Percentiles rank a stretch among this genome's conserved stretches.
Conservation (phyloP, 2,113 vertebrate species). For the Carassius gibelio region DNA sequence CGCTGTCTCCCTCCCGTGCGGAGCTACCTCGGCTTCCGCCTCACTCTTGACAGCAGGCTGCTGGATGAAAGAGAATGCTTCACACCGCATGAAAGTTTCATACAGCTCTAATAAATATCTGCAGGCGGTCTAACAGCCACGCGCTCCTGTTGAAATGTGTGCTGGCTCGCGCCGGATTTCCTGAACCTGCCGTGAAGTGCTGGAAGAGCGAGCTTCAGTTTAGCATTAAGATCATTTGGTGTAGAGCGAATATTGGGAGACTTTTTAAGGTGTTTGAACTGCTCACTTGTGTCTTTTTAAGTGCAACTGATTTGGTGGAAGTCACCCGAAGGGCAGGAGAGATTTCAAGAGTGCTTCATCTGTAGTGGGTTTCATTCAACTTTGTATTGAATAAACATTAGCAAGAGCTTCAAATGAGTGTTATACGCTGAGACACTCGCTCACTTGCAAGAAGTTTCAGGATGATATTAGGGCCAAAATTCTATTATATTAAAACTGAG, state of each 20-base stretch:
- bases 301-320: neutral
- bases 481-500: neutral
- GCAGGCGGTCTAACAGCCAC: slow-evolving; percentile 47
- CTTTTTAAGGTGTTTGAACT: slow-evolving; percentile 1
- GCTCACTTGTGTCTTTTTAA: neutral
- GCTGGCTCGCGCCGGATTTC: neutral
- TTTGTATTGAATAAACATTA: slow-evolving; percentile 12
- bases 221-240: slow-evolving; percentile 12
- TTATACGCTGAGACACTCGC: neutral
- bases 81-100: slow-evolving; percentile 60
- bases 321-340: neutral
- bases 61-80: slow-evolving; percentile 61
- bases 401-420: neutral
- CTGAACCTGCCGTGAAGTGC: neutral
- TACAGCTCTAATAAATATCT: slow-evolving; percentile 61
- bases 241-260: neutral
- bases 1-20: slow-evolving; percentile 13
- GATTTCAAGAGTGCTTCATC: neutral
- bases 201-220: slow-evolving; percentile 11
- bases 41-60: slow-evolving; percentile 44
- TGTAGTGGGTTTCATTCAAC: neutral
- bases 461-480: neutral
- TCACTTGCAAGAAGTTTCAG: neutral
- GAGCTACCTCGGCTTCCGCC: slow-evolving; percentile 50
- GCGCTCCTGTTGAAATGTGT: slow-evolving; percentile 22